These are phyloP conservation scores for Alouatta palliata DNA, from an alignment of 2,113 vertebrate genomes.

Conservation along the genomic window DNA sequence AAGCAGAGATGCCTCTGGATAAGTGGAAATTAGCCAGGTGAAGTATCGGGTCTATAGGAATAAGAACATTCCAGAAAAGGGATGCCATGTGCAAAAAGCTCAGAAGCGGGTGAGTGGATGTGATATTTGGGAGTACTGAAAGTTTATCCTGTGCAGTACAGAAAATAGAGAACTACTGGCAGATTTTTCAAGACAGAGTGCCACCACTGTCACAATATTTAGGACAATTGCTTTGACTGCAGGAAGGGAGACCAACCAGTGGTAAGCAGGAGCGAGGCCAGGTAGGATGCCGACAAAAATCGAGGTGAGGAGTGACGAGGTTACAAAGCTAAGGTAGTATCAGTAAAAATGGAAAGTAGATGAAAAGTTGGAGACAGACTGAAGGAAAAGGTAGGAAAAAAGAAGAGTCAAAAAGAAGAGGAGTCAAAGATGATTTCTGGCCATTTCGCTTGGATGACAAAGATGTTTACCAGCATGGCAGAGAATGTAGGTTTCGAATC, in stretches of 20 bases:
- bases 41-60: not conserved
- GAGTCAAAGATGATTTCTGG: not conserved
- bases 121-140: not conserved
- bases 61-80: not conserved
- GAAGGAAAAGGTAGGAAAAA: not conserved
- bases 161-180: not conserved
- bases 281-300: not conserved
- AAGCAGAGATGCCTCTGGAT: not conserved
- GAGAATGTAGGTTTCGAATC: not conserved
- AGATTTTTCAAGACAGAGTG: not conserved
- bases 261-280: not conserved
- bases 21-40: not conserved
- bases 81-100: not conserved
- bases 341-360: not conserved
- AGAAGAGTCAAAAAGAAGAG: not conserved
- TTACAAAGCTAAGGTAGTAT: not conserved
- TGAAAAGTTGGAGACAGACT: not conserved
- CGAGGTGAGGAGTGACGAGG: not conserved
- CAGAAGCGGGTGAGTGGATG: not conserved
- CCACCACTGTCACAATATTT: not conserved
- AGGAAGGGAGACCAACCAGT: not conserved
- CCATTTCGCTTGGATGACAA: not conserved
- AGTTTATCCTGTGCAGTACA: not conserved
- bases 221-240: not conserved
- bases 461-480: not conserved